These are phyloP conservation scores for Misgurnus mizolepis DNA, from an alignment of 2,113 vertebrate genomes.

Conservation along the genomic window DNA sequence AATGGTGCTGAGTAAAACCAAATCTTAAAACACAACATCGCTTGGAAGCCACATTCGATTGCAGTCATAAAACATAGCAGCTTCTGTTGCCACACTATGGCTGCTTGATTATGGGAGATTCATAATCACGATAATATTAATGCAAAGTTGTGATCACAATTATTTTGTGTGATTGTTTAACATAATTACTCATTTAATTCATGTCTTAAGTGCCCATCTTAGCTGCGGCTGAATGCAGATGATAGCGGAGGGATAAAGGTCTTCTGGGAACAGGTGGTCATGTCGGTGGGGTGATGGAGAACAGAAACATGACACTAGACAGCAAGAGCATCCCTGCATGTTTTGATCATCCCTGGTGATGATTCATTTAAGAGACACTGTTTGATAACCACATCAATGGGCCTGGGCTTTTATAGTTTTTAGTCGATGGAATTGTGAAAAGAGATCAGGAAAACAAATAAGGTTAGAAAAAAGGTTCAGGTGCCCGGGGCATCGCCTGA, in stretches of 20 bases:
- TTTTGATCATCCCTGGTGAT: conserved; percentile 8
- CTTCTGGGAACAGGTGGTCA: conserved; percentile 33
- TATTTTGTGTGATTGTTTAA: no score
- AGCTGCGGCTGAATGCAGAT: conserved; percentile 15
- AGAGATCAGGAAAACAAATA: no score
- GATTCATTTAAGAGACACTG: conserved; percentile 18
- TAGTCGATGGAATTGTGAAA: no score
- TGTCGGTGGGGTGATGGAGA: conserved; percentile 18
- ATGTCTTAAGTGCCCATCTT: background rate
- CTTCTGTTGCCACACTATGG: no score
- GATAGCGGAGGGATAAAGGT: conserved; percentile 11
- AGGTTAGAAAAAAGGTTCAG: no score
- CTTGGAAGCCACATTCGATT: background rate
- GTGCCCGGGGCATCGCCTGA: no score
- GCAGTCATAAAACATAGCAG: background rate
- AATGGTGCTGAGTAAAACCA: background rate
- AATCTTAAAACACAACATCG: background rate
- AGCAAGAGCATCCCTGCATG: conserved; percentile 11
- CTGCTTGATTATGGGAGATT: no score
- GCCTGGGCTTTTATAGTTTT: no score
- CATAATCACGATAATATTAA: no score
- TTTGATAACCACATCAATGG: background rate
- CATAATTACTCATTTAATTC: background rate
- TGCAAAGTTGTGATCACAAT: no score
- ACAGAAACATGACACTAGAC: background rate